Base-by-base conservation (phyloP, 2,888 invertebrate species). In the Sarcophaga variegata region DNA sequence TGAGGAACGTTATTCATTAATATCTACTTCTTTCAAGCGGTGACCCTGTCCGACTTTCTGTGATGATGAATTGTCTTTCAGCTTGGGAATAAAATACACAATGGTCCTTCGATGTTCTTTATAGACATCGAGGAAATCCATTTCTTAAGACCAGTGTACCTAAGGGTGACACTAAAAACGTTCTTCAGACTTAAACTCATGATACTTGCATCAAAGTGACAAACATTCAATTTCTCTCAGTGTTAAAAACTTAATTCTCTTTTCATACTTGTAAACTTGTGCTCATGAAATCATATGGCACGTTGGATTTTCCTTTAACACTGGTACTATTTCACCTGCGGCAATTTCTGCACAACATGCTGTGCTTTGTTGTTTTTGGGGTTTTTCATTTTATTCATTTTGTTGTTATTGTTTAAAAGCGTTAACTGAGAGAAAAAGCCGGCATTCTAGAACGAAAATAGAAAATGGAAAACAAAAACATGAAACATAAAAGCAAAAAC, bases 311-410 rank as follows among this genome's bases (percentile, higher is more conserved):
- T 37, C 37, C 47, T 72, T 47, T 49, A 49, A 49, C 59, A 79
- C 27, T 17, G 62, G 71, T 62, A 74, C 63, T 70, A 80, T 49
- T 81, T 79, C 81, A 84, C 84, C 87, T 87, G 81, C 84, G 87
- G 79, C 81, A 79, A 62, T 63, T 63, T 82, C 84, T 84, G 87
- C 84, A 81, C 66, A 84, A 75, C 66, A 74, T 17, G 14, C 0
- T 54, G 54, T 54, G 54, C 54, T 54, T 54, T 54, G 54, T 14
- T 54, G 12, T 54, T 54, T 54, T 54, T 54, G 54, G 17, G 17
- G 54, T 54, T 54, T 82, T 76, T 82, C 70, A 20, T 75, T 81
- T 75, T 71, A 64, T 17, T 45, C 8, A 47, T 64, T 84, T 76
- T 45, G 12, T 64, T 77, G 45, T 84, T 75, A 25, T 66, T 79